Base-by-base conservation (phyloP, 1,140 invertebrate species). In the Drosophila burlai region DNA sequence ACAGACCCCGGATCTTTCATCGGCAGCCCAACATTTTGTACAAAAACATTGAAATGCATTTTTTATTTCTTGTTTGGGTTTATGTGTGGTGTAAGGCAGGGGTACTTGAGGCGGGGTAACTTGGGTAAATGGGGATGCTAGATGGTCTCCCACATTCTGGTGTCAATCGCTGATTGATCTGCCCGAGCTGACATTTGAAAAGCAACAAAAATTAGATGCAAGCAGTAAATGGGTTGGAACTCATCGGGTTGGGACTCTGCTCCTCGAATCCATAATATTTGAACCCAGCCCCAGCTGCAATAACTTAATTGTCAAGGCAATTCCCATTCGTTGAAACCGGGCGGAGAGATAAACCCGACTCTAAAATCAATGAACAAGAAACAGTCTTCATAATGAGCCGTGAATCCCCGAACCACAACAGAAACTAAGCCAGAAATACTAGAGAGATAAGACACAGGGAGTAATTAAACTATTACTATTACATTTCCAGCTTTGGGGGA, bases 131-230 rank as follows among this genome's bases (percentile, higher is more conserved):
- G 58, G 54, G 18, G 45, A 42, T 67, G 65, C 31, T 11, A 71
- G 52, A 38, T 34, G 64, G 29, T 72, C 77, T 68, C 82, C 77
- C 82, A 72, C 78, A 81, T 81, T 62, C 34, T 62, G 46, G 59
- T 89, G 84, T 89, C 84, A 84, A 78, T 81, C 78, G 84, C 81
- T 89, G 84, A 89, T 89, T 89, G 84, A 89, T 89, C 81, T 89
- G 61, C 72, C 57, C 46, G 47, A 81, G 26, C 84, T 89, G 83
- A 83, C 83, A 87, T 57, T 69, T 61, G 52, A 69, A 86, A 72
- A 54, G 47, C 42, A 84, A 79, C 61, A 72, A 73, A 62, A 89
- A 84, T 89, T 84, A 84, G 69, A 78, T 67, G 60, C 43, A 72
- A 59, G 43, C 61, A 34, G 81, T 42, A 71, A 77, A 80, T 83